Evolutionary conservation across 2,888 invertebrate genomes (phyloP).

Genomic region (Drosophila mimica): DNA sequence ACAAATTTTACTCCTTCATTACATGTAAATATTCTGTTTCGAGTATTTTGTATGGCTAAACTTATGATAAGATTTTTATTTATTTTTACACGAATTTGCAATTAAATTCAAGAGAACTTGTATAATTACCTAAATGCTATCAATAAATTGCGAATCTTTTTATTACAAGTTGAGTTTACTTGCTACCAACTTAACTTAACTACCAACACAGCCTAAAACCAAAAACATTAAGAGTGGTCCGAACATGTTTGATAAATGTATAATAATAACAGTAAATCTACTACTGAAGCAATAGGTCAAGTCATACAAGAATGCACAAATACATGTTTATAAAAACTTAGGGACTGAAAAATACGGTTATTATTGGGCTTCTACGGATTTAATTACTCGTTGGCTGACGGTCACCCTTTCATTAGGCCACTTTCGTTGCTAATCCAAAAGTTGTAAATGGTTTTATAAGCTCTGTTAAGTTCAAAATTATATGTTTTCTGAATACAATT

Average conservation of each 20-base stretch:
- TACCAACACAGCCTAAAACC: background rate
- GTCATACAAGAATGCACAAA: background rate
- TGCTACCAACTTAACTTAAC: background rate
- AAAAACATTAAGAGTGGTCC: background rate
- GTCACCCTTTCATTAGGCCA: background rate
- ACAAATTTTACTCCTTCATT: conserved; percentile 18
- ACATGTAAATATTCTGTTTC: conserved; percentile 35
- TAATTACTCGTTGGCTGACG: background rate
- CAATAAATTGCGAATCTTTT: background rate
- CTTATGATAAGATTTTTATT: conserved; percentile 20
- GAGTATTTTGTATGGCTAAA: conserved; percentile 19
- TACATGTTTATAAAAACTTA: background rate
- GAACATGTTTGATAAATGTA: background rate
- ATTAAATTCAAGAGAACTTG: background rate
- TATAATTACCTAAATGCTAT: background rate
- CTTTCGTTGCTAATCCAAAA: background rate
- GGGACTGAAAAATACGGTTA: background rate
- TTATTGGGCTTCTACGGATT: background rate
- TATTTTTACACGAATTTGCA: conserved; percentile 17
- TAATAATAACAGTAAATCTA: background rate
- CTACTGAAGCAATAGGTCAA: background rate
- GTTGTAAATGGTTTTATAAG: conserved; percentile 1
- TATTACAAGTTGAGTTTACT: background rate
- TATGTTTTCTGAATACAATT: background rate
- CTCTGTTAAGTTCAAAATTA: no score